Evolutionary conservation across 2,888 invertebrate species (phyloP), one percentile per base, ranked within the genome.

Genomic region (Agrochola lychnidis): DNA sequence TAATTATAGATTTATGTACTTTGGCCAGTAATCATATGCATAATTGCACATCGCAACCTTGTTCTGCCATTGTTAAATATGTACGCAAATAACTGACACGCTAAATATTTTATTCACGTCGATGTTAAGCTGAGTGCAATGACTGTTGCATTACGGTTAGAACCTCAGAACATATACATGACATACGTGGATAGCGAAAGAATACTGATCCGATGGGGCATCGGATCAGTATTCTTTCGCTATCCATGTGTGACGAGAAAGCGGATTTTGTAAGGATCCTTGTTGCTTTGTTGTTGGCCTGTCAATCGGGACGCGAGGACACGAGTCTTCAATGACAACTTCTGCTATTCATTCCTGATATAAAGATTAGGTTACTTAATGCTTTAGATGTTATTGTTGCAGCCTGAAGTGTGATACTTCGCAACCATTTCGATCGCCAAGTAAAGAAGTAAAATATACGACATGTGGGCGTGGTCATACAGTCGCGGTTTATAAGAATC

Each of bases 21-120:
- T 84, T 77, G 87, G 53, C 42, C 81, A 62, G 79, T 88, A 87
- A 88, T 89, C 85, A 87, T 82, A 87, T 89, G 87, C 85, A 88
- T 87, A 90, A 88, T 86, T 91, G 90, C 88, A 89, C 85, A 87
- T 87, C 82, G 84, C 87, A 88, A 88, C 91, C 90, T 90, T 90
- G 90, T 88, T 83, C 74, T 87, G 88, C 82, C 88, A 85, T 90
- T 83, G 89, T 90, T 80, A 71, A 79, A 85, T 82, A 78, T 84
- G 76, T 75, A 79, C 78, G 80, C 78, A 81, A 85, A 84, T 86
- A 84, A 85, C 76, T 73, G 79, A 66, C 62, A 70, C 45, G 73
- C 84, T 88, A 86, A 86, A 84, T 89, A 90, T 90, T 89, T 89
- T 73, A 84, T 84, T 76, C 91, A 90, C 90, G 90, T 88, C 78